Conservation (phyloP, 1,140 invertebrate genomes). For the Branchinecta lynchi region DNA sequence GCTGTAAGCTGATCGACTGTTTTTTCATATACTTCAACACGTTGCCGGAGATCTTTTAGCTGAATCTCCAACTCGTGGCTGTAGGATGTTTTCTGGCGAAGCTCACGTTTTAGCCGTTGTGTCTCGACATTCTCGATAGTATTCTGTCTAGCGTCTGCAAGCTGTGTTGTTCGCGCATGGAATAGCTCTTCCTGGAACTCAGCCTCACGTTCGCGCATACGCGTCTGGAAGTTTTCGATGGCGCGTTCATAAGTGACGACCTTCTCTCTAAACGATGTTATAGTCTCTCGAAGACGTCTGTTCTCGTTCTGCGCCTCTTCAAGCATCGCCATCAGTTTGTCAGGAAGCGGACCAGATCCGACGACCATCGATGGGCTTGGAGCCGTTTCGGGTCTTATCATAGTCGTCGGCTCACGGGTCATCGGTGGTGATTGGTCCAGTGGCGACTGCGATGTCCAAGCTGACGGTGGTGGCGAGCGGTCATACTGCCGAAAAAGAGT, state of each 20-base stretch:
- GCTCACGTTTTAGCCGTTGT: neutral
- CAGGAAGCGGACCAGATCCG: neutral
- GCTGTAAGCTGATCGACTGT: neutral
- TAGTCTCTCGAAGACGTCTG: neutral
- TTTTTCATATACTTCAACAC: neutral
- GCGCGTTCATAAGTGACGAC: neutral
- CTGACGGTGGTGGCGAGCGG: neutral
- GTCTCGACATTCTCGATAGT: neutral
- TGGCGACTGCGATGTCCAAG: neutral
- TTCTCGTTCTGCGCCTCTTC: neutral
- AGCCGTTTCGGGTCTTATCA: neutral
- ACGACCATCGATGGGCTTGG: neutral
- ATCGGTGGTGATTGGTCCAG: neutral
- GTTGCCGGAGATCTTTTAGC: neutral
- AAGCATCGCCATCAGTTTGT: neutral
- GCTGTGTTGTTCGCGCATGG: neutral
- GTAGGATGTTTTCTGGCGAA: neutral
- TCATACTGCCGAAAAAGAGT: neutral
- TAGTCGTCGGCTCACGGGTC: too few relatives aligned
- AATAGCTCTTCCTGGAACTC: slow-evolving; percentile 6
- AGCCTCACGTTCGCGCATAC: neutral
- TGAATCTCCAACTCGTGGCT: neutral
- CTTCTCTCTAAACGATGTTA: neutral
- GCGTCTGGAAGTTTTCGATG: neutral
- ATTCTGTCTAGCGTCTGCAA: neutral